A percentile compares a stretch with the other conserved stretches of the same genome.
Evolutionary conservation across 1,140 invertebrate species (phyloP).

Genomic region (Rhagoletis zephyria): DNA sequence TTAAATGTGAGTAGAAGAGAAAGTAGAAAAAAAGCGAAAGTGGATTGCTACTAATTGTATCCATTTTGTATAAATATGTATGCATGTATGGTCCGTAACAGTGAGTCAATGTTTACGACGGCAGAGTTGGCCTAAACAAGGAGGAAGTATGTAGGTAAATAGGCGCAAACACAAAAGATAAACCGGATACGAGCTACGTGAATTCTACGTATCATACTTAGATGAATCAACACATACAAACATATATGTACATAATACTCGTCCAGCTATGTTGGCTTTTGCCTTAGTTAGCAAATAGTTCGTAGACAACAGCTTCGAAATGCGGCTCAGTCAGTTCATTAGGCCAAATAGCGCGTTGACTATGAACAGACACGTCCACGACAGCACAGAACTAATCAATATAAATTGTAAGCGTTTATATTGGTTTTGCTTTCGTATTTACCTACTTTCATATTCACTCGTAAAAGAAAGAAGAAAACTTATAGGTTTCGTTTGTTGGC

Average conservation of each 20-base stretch:
- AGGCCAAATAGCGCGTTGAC: slow-evolving; percentile 9
- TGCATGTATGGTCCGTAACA: neutral
- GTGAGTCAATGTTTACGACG: neutral
- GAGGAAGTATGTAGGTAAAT: neutral
- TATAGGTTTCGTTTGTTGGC: no score
- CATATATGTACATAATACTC: neutral
- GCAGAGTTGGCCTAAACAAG: neutral
- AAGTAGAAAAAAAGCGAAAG: slow-evolving; percentile 6
- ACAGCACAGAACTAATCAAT: slow-evolving; percentile 25
- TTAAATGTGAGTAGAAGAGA: slow-evolving; percentile 9
- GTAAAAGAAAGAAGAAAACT: no score
- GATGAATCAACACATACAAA: neutral
- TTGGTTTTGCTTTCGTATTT: neutral
- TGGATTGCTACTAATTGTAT: neutral
- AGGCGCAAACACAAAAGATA: neutral
- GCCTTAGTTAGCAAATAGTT: neutral
- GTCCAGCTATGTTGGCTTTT: neutral
- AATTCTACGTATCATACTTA: neutral
- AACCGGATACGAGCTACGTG: neutral
- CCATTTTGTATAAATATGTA: neutral
- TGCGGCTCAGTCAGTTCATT: neutral
- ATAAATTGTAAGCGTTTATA: neutral
- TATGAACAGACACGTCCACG: neutral
- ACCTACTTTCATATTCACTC: no score
- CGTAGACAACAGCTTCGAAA: slow-evolving; percentile 1